These are phyloP conservation scores for Branchinecta sandiegonensis DNA, from an alignment of 2,888 invertebrate species.

Conservation along the genomic window DNA sequence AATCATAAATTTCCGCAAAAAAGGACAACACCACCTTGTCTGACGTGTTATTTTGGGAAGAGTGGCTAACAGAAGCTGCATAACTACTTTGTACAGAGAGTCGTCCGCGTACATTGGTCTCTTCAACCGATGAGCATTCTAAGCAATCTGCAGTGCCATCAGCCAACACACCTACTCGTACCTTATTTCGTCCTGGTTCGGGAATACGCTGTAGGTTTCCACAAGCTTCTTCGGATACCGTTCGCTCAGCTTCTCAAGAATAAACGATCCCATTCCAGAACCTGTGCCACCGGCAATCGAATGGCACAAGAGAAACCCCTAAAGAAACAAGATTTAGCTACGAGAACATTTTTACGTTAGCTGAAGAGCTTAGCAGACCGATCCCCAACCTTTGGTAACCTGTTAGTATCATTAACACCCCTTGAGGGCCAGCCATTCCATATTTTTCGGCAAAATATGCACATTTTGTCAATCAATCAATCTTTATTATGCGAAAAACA, in stretches of 20 bases:
- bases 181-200: slow-evolving; percentile 89
- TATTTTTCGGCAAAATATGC: no score
- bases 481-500: no score
- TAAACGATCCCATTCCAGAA: slow-evolving; percentile 95
- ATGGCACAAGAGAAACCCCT: slow-evolving; percentile 95
- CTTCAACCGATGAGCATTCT: neutral
- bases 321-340: slow-evolving; percentile 28
- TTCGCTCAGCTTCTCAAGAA: slow-evolving; percentile 72
- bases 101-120: neutral
- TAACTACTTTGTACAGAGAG: neutral
- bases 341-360: no score
- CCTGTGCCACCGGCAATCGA: slow-evolving; percentile 99
- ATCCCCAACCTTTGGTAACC: no score
- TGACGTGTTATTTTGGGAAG: no score
- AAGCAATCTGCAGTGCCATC: neutral
- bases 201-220: slow-evolving; percentile 97
- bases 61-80: neutral
- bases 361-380: no score
- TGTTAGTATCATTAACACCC: no score
- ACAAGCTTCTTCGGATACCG: slow-evolving; percentile 94
- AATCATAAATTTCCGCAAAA: no score
- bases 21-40: no score
- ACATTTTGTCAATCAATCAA: no score
- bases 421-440: no score
- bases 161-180: slow-evolving; percentile 30